These are phyloP conservation scores for Gymnodraco acuticeps DNA, from an alignment of 2,797 vertebrate genomes.

Conservation along the genomic window DNA sequence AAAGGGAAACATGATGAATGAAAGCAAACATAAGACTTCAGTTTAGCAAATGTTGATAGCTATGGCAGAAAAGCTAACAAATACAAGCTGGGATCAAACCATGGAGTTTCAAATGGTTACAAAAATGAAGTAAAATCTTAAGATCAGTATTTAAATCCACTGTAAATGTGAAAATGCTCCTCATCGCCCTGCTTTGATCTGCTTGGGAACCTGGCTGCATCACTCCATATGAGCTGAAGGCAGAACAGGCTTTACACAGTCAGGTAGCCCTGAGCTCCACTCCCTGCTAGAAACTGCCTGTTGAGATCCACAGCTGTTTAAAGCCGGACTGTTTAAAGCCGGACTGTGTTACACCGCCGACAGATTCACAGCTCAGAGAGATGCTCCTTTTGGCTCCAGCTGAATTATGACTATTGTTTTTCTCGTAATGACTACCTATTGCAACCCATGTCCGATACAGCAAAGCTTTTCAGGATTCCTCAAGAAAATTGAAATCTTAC, in stretches of 20 bases:
- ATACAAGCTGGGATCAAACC: not conserved
- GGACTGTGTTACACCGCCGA: constrained; percentile 52
- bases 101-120: not conserved
- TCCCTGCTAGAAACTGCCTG: constrained; percentile 51
- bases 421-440: not conserved
- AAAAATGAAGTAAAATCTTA: constrained; percentile 7
- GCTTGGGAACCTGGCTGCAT: constrained; percentile 39
- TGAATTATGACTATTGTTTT: not conserved
- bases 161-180: constrained; percentile 28
- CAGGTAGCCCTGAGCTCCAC: constrained; percentile 47
- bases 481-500: too few species aligned
- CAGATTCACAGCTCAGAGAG: constrained; percentile 56
- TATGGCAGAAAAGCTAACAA: not conserved
- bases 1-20: not conserved
- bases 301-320: constrained; percentile 65
- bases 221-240: constrained; percentile 42
- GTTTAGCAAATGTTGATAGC: not conserved
- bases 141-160: constrained; percentile 6
- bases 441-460: not conserved
- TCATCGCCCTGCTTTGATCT: constrained; percentile 34
- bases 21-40: not conserved
- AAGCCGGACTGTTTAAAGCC: constrained; percentile 62
- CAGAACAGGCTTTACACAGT: constrained; percentile 58
- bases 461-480: not conserved
- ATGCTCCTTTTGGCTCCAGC: constrained; percentile 51